Conservation (phyloP, 2,113 vertebrate genomes). For the Dryoscopus gambensis region DNA sequence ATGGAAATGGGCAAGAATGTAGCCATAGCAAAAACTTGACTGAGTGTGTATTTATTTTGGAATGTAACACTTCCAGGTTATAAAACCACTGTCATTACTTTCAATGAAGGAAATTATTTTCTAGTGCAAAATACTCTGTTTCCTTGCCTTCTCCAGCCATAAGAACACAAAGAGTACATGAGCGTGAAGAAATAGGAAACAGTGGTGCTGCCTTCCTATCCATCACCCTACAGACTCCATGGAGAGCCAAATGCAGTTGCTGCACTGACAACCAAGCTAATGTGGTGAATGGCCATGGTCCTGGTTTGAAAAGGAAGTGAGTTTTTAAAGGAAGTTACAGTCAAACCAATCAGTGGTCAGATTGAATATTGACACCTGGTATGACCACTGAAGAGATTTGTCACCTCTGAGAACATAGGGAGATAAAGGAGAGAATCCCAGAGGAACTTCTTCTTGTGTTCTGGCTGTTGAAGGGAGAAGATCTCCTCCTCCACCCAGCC, state of each 20-base stretch:
- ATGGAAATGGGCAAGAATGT: neutral
- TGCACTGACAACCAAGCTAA: neutral
- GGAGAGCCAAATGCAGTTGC: neutral
- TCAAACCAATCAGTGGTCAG: too few relatives aligned
- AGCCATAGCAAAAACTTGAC: neutral
- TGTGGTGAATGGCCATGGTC: neutral
- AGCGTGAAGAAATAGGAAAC: neutral
- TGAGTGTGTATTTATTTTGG: neutral
- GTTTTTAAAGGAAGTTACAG: too few relatives aligned
- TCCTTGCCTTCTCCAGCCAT: neutral
- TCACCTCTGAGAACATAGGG: too few relatives aligned
- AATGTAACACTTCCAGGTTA: neutral
- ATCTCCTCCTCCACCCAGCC: too few relatives aligned
- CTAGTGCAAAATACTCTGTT: neutral
- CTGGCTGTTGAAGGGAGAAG: too few relatives aligned
- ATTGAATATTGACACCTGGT: too few relatives aligned
- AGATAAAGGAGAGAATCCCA: too few relatives aligned
- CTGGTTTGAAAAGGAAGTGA: too few relatives aligned
- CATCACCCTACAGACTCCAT: neutral
- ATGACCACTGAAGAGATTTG: too few relatives aligned
- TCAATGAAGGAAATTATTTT: neutral
- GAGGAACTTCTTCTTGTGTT: too few relatives aligned
- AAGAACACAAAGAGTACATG: neutral
- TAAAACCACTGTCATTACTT: neutral
- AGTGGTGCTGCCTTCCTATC: neutral